A percentile compares a stretch with the other conserved stretches of the same genome.
These are phyloP conservation scores for Calephelis nemesis DNA, from an alignment of 1,140 invertebrate genomes.

Conservation along the genomic window DNA sequence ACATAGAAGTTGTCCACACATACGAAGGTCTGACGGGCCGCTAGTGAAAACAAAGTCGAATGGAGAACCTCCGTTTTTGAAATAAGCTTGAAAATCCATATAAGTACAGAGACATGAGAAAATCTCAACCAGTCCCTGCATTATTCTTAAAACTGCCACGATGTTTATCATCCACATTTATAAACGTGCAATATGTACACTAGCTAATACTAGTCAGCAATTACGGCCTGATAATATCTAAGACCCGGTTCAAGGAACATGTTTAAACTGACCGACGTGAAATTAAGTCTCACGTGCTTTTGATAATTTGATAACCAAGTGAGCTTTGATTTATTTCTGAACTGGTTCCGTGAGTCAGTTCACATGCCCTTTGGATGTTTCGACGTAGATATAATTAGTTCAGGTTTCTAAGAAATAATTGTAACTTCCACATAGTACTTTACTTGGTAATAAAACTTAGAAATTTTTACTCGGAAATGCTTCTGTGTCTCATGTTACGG, in stretches of 20 bases:
- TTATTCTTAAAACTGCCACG: background rate
- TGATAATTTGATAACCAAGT: conserved; percentile 76
- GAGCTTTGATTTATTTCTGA: conserved; percentile 69
- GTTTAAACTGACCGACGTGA: conserved; percentile 68
- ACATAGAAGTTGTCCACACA: no score
- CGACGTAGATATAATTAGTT: conserved; percentile 18
- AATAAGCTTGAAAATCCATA: background rate
- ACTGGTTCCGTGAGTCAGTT: conserved; percentile 63
- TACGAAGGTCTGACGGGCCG: no score
- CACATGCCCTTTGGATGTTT: conserved; percentile 54
- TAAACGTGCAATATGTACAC: conserved; percentile 30
- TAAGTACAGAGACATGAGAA: background rate
- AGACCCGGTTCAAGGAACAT: conserved; percentile 67
- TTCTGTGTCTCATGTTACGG: no score
- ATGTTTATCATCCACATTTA: conserved; percentile 10
- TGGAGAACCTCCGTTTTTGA: no score
- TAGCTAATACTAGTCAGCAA: conserved; percentile 69
- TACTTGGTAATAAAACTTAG: conserved; percentile 4
- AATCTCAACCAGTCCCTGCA: background rate
- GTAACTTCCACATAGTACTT: background rate
- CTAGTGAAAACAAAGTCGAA: no score
- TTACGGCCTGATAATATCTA: conserved; percentile 67
- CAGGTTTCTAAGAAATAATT: conserved; percentile 1
- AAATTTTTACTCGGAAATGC: background rate
- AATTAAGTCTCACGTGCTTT: conserved; percentile 74